Conservation (phyloP, 2,113 vertebrate genomes). For the Damaliscus lunatus region DNA sequence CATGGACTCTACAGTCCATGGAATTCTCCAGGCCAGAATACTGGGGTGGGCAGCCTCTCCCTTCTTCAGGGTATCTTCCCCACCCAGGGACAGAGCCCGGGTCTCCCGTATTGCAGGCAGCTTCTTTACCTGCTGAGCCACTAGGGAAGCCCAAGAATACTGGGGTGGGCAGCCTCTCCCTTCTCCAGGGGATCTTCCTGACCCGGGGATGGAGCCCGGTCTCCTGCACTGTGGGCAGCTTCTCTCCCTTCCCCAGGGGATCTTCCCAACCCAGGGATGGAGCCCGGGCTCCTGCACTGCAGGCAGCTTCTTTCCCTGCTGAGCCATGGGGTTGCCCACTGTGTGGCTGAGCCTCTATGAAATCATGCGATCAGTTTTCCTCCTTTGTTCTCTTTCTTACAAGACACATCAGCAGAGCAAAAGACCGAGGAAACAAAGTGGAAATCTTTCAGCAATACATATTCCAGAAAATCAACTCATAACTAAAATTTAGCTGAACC, state of each 20-base stretch:
- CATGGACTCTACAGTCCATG: background rate
- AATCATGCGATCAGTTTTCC: background rate
- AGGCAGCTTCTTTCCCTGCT: background rate
- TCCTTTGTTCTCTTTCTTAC: background rate
- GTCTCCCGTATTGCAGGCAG: background rate
- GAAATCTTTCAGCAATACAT: background rate
- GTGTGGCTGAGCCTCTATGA: background rate
- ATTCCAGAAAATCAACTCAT: background rate
- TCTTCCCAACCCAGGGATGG: accelerated
- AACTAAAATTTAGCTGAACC: background rate
- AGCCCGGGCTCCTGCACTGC: accelerated
- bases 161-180: no score
- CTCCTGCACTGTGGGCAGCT: background rate
- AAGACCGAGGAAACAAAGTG: background rate
- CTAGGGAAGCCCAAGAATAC: no score
- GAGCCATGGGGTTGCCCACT: background rate
- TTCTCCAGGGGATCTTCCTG: no score
- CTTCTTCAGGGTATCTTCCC: background rate
- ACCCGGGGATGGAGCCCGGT: no score
- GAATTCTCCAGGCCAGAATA: background rate
- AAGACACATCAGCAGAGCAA: background rate
- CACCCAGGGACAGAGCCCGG: accelerated
- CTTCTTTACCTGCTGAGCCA: no score
- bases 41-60: background rate
- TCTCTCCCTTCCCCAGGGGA: background rate